Evolutionary conservation across 2,113 vertebrate genomes (phyloP).

Genomic region (Bettongia penicillata): DNA sequence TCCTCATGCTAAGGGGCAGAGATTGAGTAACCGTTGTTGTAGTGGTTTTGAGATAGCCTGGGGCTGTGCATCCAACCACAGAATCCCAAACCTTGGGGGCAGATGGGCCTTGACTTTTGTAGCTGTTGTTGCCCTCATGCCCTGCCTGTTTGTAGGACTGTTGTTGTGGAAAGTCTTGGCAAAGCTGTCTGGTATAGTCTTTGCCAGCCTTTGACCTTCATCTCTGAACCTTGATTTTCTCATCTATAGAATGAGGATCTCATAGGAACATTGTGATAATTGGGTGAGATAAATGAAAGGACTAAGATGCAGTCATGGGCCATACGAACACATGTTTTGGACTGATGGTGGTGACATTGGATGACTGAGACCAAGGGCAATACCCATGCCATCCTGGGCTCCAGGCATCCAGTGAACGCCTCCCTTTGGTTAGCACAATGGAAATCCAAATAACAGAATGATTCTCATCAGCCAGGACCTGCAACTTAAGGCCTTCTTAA

Average conservation of each 20-base stretch:
- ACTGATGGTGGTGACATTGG: too few relatives aligned
- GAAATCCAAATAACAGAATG: not conserved
- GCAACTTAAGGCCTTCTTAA: not conserved
- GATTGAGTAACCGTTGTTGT: too few relatives aligned
- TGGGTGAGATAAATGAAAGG: not conserved
- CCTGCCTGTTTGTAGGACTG: not conserved
- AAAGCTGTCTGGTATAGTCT: not conserved
- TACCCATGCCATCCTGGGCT: not conserved
- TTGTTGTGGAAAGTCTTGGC: not conserved
- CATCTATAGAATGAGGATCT: not conserved
- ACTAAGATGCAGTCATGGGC: not conserved
- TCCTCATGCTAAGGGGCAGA: not conserved
- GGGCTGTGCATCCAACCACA: too few relatives aligned
- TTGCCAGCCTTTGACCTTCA: not conserved
- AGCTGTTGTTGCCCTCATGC: not conserved
- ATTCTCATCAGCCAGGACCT: not conserved
- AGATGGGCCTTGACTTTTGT: not conserved
- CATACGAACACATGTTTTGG: not conserved
- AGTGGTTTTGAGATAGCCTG: not conserved
- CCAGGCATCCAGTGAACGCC: not conserved
- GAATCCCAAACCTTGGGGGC: not conserved
- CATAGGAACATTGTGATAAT: not conserved
- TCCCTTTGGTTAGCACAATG: too few relatives aligned
- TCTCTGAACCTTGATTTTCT: not conserved
- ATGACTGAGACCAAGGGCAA: too few relatives aligned